Evolutionary conservation across 1,140 invertebrate genomes (phyloP).

Genomic region (Antheraea pernyi): DNA sequence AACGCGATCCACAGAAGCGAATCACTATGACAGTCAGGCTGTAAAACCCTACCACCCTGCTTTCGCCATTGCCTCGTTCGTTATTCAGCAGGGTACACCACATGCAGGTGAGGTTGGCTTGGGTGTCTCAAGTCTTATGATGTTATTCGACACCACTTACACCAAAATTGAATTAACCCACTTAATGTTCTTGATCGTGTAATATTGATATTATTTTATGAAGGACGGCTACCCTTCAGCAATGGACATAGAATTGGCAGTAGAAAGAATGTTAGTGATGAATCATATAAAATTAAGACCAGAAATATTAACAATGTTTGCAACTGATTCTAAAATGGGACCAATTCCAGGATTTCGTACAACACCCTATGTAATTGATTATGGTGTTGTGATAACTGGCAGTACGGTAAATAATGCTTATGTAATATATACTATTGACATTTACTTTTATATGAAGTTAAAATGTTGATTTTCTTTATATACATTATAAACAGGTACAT

Average conservation of each 20-base stretch:
- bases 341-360: conserved; percentile 60
- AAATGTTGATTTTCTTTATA: conserved; percentile 6
- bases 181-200: background rate
- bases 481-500: conserved; percentile 45
- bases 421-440: background rate
- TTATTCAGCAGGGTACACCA: too few species aligned
- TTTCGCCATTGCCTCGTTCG: too few species aligned
- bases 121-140: too few species aligned
- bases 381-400: conserved; percentile 64
- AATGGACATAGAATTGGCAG: conserved; percentile 67
- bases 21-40: too few species aligned
- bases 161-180: too few species aligned
- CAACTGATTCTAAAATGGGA: conserved; percentile 37
- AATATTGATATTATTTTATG: conserved; percentile 24
- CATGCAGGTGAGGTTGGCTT: too few species aligned
- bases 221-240: conserved; percentile 59
- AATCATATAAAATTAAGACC: conserved; percentile 52
- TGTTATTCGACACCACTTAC: too few species aligned
- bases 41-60: too few species aligned
- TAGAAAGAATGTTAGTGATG: conserved; percentile 58
- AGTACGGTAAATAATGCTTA: conserved; percentile 43
- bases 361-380: conserved; percentile 63
- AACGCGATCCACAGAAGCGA: too few species aligned
- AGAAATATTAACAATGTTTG: conserved; percentile 45
- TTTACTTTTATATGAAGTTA: background rate